phyloP scores from a whole-genome alignment of 2,113 vertebrate species.

The Hemiscyllium ocellatum region DNA sequence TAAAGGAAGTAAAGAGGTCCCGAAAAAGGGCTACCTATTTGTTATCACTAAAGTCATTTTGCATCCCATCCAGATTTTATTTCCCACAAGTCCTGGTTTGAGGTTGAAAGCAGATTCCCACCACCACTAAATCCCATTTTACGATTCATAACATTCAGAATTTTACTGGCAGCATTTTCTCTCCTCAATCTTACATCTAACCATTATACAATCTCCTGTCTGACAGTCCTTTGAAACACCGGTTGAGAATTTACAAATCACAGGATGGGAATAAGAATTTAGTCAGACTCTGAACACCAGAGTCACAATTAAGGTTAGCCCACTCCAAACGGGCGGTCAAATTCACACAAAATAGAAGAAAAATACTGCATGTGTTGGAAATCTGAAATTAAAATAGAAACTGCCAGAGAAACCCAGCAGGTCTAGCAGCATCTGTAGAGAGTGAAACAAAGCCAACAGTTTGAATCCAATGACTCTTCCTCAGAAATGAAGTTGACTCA shows the following conservation, averaged over 20 bases:
- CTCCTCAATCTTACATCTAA: neutral
- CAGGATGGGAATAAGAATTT: neutral
- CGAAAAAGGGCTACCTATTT: neutral
- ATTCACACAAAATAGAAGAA: too few species aligned
- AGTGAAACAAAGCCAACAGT: too few species aligned
- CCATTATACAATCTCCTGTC: neutral
- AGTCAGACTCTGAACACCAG: neutral
- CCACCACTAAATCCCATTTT: neutral
- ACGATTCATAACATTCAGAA: neutral
- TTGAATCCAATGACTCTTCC: too few species aligned
- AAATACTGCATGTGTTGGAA: too few species aligned
- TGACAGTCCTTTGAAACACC: neutral
- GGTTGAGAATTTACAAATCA: neutral
- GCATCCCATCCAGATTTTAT: neutral
- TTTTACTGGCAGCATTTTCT: neutral
- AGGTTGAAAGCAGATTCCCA: neutral
- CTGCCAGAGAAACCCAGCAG: too few species aligned
- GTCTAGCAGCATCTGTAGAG: too few species aligned
- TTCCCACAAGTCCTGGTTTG: neutral
- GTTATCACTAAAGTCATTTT: neutral
- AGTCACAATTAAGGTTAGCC: neutral
- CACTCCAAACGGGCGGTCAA: neutral
- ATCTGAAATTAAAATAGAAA: too few species aligned
- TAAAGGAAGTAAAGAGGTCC: neutral
- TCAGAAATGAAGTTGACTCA: too few species aligned